Conservation (phyloP, 2,888 invertebrate species). For the Smittia sp. region DNA sequence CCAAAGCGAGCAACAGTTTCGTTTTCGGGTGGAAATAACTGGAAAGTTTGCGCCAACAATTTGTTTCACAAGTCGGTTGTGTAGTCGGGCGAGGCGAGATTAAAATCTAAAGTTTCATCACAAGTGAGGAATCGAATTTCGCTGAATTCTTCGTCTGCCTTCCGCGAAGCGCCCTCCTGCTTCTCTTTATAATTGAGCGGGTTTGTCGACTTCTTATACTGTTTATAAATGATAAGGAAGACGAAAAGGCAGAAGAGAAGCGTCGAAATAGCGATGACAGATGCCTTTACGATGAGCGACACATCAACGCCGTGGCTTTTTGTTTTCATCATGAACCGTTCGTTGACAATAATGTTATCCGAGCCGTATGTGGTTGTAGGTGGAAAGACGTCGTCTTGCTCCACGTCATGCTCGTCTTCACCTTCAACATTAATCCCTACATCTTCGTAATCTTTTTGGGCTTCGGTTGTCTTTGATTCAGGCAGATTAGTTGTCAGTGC, state of each 20-base stretch:
- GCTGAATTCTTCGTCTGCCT: slow-evolving; percentile 43
- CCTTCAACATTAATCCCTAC: not conserved
- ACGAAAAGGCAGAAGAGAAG: not conserved
- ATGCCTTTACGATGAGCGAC: slow-evolving; percentile 19
- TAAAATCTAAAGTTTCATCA: slow-evolving; percentile 42
- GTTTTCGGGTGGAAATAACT: no score
- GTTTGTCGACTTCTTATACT: slow-evolving; percentile 35
- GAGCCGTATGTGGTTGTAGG: not conserved
- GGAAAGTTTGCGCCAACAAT: no score
- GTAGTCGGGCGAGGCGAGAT: slow-evolving; percentile 5
- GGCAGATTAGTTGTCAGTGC: not conserved
- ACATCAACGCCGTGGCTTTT: not conserved
- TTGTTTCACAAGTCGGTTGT: not conserved
- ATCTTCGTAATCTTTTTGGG: not conserved
- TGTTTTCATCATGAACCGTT: not conserved
- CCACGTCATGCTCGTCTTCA: slow-evolving; percentile 30
- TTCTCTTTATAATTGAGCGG: slow-evolving; percentile 34
- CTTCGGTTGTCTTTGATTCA: not conserved
- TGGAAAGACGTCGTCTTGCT: not conserved
- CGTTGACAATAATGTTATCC: not conserved
- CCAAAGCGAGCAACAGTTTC: not conserved
- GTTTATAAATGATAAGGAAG: not conserved
- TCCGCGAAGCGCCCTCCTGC: not conserved
- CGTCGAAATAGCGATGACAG: not conserved
- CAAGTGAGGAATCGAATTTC: slow-evolving; percentile 43